Percentiles rank a stretch among this genome's conserved stretches.
phyloP scores from a whole-genome alignment of 64 coral and sea anemone species.

The Dendrophyllia cribrosa region DNA sequence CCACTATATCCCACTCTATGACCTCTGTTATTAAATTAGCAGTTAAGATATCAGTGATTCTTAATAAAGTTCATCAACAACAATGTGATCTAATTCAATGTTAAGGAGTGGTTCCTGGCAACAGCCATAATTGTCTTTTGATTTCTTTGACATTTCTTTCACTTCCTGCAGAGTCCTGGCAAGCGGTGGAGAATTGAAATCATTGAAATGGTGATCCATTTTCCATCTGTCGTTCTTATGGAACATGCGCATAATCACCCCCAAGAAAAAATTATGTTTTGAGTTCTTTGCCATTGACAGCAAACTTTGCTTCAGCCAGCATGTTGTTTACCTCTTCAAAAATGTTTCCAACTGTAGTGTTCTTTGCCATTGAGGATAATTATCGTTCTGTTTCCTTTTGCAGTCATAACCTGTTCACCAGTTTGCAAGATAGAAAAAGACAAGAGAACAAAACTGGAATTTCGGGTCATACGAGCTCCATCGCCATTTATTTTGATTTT shows the following conservation, averaged over 20 bases:
- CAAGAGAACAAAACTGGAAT: conserved; percentile 26
- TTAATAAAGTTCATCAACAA: conserved; percentile 49
- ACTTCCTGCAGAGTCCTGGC: conserved; percentile 6
- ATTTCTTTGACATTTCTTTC: neutral
- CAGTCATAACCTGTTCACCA: conserved; percentile 29
- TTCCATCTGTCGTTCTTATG: conserved; percentile 42
- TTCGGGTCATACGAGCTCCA: conserved; percentile 35
- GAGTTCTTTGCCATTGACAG: neutral
- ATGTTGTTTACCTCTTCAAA: conserved; percentile 31
- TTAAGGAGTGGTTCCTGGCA: conserved; percentile 31
- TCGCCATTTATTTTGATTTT: conserved; percentile 29
- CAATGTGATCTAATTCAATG: conserved; percentile 58
- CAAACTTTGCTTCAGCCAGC: neutral
- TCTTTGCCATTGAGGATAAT: conserved; percentile 11
- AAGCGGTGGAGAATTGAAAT: neutral
- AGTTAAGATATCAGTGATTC: conserved; percentile 44
- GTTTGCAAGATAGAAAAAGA: conserved; percentile 46
- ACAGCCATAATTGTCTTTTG: conserved; percentile 50
- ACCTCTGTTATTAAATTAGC: conserved; percentile 8
- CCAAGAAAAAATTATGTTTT: conserved; percentile 53
- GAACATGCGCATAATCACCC: conserved; percentile 33
- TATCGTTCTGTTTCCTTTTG: conserved; percentile 13
- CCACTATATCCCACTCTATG: conserved; percentile 7
- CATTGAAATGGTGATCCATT: neutral
- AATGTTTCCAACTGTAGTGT: neutral